These are phyloP conservation scores for Cheilosia pagana DNA, from an alignment of 2,888 invertebrate species.

Conservation along the genomic window DNA sequence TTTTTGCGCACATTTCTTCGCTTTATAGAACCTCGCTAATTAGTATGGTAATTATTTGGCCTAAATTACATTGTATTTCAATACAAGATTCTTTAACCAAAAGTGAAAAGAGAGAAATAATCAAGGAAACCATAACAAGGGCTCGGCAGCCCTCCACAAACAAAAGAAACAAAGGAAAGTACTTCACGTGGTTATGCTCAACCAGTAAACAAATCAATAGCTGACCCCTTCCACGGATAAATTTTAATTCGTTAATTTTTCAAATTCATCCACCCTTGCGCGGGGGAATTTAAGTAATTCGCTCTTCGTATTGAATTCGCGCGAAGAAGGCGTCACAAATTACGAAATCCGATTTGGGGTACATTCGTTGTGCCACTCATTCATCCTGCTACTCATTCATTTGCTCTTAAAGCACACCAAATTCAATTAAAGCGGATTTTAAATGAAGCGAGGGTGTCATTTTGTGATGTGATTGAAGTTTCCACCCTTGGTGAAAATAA, in stretches of 20 bases:
- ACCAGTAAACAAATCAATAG: conserved; percentile 12
- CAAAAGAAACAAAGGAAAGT: not conserved
- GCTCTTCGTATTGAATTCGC: conserved; percentile 52
- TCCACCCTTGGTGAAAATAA: conserved; percentile 40
- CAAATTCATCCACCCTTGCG: not conserved
- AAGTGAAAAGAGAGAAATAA: not conserved
- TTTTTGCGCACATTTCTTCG: not conserved
- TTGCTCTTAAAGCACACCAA: conserved; percentile 46
- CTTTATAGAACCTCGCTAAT: not conserved
- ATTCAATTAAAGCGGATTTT: conserved; percentile 64
- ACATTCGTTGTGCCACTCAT: conserved; percentile 49
- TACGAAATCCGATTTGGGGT: conserved; percentile 71
- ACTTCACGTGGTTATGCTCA: not conserved
- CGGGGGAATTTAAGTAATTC: conserved; percentile 44
- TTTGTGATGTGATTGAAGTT: conserved; percentile 32
- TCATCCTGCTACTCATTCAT: conserved; percentile 21
- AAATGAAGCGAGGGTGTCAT: conserved; percentile 16
- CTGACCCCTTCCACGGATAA: not conserved
- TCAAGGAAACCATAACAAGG: not conserved
- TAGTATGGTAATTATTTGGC: conserved; percentile 11
- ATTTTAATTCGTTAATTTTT: conserved; percentile 33
- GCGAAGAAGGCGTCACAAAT: conserved; percentile 64
- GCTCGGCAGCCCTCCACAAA: not conserved
- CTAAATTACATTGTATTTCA: not conserved
- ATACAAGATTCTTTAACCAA: conserved; percentile 6